Evolutionary conservation across 2,113 vertebrate genomes (phyloP).

Genomic region (Stegastes partitus): DNA sequence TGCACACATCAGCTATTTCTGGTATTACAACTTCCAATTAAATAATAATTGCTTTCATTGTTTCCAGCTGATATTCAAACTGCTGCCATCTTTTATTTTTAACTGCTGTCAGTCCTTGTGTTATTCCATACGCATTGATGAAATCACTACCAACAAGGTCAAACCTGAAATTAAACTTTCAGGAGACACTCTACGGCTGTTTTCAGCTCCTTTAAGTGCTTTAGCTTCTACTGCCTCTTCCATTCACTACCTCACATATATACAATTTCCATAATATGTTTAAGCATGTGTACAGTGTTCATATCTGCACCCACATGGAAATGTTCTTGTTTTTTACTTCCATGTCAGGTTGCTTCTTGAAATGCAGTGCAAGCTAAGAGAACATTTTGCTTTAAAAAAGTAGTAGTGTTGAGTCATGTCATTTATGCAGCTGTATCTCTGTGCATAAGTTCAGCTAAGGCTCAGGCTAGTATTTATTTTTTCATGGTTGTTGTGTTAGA

Average conservation of each 20-base stretch:
- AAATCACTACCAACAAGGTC: neutral
- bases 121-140: no score
- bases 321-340: neutral
- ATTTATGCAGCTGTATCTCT: neutral
- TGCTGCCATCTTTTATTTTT: no score
- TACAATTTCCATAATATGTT: neutral
- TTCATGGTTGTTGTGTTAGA: neutral
- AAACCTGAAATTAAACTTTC: neutral
- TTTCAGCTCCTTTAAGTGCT: neutral
- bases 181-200: neutral
- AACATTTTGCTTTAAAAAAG: neutral
- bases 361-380: neutral
- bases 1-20: no score
- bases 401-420: conserved; percentile 1
- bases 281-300: neutral
- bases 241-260: neutral
- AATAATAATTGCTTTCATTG: no score
- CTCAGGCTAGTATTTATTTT: neutral
- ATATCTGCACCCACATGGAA: neutral
- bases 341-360: neutral
- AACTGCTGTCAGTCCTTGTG: no score
- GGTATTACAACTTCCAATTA: no score
- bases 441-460: neutral
- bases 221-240: neutral
- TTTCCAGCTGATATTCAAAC: no score